A percentile compares a stretch with the other conserved stretches of the same genome.
phyloP scores from a whole-genome alignment of 1,140 invertebrate species.

The Aleiodes sp. region DNA sequence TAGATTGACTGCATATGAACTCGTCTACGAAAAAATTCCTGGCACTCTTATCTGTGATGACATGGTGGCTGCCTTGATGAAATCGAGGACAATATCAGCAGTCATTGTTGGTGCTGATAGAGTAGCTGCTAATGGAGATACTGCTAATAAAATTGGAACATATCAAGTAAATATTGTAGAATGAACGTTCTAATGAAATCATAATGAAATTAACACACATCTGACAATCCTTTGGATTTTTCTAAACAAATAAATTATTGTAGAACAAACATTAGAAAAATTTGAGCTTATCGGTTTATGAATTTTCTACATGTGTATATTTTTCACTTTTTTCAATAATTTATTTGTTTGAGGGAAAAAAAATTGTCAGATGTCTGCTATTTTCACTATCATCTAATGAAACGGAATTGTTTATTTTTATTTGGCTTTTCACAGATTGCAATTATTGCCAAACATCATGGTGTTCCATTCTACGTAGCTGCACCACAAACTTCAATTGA shows the following conservation, averaged over 20 bases:
- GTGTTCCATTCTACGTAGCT: conserved; percentile 95
- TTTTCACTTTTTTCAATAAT: neutral
- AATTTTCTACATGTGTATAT: neutral
- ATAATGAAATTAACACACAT: too few species aligned
- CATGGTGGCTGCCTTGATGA: conserved; percentile 93
- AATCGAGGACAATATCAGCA: conserved; percentile 77
- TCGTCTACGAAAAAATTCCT: conserved; percentile 93
- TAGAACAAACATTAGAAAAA: neutral
- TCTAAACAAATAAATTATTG: neutral
- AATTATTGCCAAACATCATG: conserved; percentile 89
- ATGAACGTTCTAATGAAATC: neutral
- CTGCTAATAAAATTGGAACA: conserved; percentile 99
- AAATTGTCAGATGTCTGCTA: too few species aligned
- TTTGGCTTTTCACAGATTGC: conserved; percentile 74
- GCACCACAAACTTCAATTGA: conserved; percentile 95
- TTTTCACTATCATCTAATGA: too few species aligned
- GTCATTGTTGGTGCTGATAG: conserved; percentile 91
- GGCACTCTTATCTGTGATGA: conserved; percentile 93
- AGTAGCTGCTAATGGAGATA: conserved; percentile 95
- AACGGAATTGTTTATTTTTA: neutral
- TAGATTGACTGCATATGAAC: conserved; percentile 94
- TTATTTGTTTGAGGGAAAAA: too few species aligned
- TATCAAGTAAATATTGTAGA: conserved; percentile 86
- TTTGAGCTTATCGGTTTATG: too few species aligned
- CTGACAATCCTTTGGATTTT: too few species aligned